These are phyloP conservation scores for Gobius niger DNA, from an alignment of 2,113 vertebrate species.

Conservation along the genomic window DNA sequence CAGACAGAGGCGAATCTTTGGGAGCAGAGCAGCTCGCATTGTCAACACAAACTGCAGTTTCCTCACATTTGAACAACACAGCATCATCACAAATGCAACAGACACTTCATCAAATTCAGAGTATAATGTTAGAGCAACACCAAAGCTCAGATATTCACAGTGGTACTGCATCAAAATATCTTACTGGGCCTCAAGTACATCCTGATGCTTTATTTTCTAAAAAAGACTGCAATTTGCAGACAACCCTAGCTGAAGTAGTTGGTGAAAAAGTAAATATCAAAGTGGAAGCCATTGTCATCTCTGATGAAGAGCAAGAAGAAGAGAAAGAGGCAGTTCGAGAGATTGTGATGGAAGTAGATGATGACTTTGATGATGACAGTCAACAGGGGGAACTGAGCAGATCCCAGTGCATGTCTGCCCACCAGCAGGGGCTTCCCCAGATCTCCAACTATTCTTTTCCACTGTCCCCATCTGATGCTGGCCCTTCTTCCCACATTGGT, in stretches of 20 bases:
- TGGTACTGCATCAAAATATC: slow-evolving; percentile 4
- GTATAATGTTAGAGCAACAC: slow-evolving; percentile 34
- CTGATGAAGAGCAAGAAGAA: slow-evolving; percentile 84
- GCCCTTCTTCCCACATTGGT: slow-evolving; percentile 61
- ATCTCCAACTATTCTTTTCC: slow-evolving; percentile 70
- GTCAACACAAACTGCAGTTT: slow-evolving; percentile 39
- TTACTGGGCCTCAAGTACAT: slow-evolving; percentile 7
- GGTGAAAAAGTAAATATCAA: slow-evolving; percentile 76
- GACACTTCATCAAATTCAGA: slow-evolving; percentile 49
- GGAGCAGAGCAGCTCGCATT: slow-evolving; percentile 42
- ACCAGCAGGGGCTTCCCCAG: slow-evolving; percentile 65
- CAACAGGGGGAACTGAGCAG: slow-evolving; percentile 66
- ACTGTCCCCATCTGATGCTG: slow-evolving; percentile 67
- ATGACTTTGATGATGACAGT: slow-evolving; percentile 69
- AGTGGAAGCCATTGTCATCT: slow-evolving; percentile 92
- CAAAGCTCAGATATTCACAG: slow-evolving; percentile 24
- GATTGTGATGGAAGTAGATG: slow-evolving; percentile 65
- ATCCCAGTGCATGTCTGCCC: slow-evolving; percentile 72
- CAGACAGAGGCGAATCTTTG: slow-evolving; percentile 14
- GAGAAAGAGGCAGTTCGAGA: slow-evolving; percentile 52
- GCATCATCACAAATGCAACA: not conserved
- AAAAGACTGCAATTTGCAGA: slow-evolving; percentile 15
- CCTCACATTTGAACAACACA: slow-evolving; percentile 26
- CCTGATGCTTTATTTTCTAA: not conserved
- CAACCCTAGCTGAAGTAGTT: slow-evolving; percentile 26